These are phyloP conservation scores for Nemapogon koenigi DNA, from an alignment of 2,888 invertebrate species.

Conservation along the genomic window DNA sequence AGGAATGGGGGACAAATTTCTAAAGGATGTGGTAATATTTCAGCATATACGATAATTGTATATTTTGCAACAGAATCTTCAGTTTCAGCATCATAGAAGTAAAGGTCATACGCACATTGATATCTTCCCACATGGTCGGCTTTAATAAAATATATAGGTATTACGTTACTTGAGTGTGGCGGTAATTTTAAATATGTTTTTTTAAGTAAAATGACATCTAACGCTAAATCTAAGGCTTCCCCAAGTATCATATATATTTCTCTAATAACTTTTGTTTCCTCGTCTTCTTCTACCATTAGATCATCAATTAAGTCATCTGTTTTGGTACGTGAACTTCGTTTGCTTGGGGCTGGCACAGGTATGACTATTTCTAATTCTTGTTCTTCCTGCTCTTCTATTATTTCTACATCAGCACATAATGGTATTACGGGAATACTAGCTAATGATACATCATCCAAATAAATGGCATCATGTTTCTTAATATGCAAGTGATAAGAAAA, in stretches of 20 bases:
- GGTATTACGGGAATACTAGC: background rate
- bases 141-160: constrained; percentile 34
- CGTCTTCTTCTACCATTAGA: constrained; percentile 25
- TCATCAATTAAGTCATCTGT: constrained; percentile 19
- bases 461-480: constrained; percentile 21
- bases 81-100: constrained; percentile 27
- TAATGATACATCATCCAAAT: background rate
- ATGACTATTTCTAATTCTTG: background rate
- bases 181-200: constrained; percentile 26
- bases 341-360: background rate
- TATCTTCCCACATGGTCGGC: constrained; percentile 36
- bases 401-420: background rate
- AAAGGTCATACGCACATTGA: constrained; percentile 35
- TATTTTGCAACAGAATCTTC: constrained; percentile 25
- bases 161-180: constrained; percentile 23
- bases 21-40: constrained; percentile 39
- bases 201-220: constrained; percentile 36
- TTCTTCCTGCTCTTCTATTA: background rate
- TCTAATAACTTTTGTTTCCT: constrained; percentile 18
- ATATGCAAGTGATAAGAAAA: constrained; percentile 31
- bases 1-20: constrained; percentile 32
- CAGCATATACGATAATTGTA: constrained; percentile 32
- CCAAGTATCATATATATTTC: background rate
- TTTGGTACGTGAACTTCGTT: background rate
- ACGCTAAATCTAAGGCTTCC: constrained; percentile 16